phyloP scores from a whole-genome alignment of 2,888 invertebrate genomes.

The Trichopria drosophilae region DNA sequence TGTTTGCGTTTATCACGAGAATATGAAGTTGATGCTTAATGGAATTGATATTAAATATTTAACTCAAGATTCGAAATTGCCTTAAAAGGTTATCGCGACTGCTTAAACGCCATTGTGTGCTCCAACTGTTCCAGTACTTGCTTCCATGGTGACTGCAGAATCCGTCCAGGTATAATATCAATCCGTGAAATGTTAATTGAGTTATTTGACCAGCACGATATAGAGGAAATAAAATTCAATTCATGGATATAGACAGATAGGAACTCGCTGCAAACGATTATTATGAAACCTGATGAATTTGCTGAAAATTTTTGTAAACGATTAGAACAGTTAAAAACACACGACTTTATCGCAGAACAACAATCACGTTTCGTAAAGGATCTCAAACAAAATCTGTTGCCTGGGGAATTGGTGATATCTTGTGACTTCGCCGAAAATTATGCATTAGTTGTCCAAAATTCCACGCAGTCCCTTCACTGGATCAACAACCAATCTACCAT shows the following conservation, averaged over 20 bases:
- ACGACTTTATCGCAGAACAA: no score
- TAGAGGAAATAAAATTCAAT: constrained; percentile 14
- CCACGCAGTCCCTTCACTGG: constrained; percentile 4
- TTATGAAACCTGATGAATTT: not conserved
- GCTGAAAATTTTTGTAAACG: not conserved
- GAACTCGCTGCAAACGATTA: no score
- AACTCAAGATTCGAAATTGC: no score
- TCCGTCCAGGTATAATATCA: constrained; percentile 4
- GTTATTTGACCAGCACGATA: constrained; percentile 8
- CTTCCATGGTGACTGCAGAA: constrained; percentile 11
- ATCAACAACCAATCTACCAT: constrained; percentile 18
- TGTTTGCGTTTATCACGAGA: no score
- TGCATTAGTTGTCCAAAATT: not conserved
- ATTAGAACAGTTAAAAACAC: no score
- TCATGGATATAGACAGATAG: constrained; percentile 14
- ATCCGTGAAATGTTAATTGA: no score
- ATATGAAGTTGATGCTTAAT: no score
- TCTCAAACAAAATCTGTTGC: no score
- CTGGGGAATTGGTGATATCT: not conserved
- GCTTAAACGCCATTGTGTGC: not conserved
- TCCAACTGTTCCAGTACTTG: not conserved
- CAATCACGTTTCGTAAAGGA: no score
- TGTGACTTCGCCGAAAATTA: no score
- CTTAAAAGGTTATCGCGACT: no score
- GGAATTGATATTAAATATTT: no score